Percentiles rank a stretch among this genome's conserved stretches.
phyloP scores from a whole-genome alignment of 2,888 invertebrate genomes.

The Polydrusus pterygomalis region DNA sequence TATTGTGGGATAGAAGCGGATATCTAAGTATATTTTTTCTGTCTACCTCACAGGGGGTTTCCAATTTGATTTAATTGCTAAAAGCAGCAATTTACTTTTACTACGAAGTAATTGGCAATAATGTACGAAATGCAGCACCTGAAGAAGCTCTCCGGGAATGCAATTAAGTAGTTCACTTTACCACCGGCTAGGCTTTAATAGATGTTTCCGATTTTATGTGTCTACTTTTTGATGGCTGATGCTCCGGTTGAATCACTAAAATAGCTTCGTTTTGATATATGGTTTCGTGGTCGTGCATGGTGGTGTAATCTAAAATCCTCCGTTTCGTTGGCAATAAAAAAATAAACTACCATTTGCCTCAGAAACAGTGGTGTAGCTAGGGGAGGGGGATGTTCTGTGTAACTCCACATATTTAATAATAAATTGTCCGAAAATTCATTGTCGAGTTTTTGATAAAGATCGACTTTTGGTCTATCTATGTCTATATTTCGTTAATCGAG shows the following conservation, averaged over 20 bases:
- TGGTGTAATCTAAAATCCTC: background rate
- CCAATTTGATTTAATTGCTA: background rate
- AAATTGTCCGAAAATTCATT: no score
- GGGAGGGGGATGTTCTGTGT: no score
- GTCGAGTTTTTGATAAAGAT: no score
- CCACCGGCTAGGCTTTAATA: constrained; percentile 12
- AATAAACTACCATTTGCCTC: background rate
- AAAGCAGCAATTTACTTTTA: background rate
- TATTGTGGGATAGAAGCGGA: no score
- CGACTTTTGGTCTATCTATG: no score
- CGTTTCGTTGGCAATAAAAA: background rate
- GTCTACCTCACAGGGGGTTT: no score
- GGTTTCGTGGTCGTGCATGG: background rate
- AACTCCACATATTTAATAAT: no score
- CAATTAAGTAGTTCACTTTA: constrained; percentile 9
- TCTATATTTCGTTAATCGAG: no score
- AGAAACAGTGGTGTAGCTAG: no score
- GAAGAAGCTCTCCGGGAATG: constrained; percentile 1
- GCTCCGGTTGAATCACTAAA: background rate
- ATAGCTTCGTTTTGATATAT: background rate
- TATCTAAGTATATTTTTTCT: no score
- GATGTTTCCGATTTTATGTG: background rate
- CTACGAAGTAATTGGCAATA: constrained; percentile 1
- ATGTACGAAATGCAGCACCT: background rate
- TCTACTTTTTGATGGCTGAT: background rate